Evolutionary conservation across 1,140 invertebrate genomes (phyloP), one percentile per base, ranked within the genome.

Genomic region (Penaeus vannamei): DNA sequence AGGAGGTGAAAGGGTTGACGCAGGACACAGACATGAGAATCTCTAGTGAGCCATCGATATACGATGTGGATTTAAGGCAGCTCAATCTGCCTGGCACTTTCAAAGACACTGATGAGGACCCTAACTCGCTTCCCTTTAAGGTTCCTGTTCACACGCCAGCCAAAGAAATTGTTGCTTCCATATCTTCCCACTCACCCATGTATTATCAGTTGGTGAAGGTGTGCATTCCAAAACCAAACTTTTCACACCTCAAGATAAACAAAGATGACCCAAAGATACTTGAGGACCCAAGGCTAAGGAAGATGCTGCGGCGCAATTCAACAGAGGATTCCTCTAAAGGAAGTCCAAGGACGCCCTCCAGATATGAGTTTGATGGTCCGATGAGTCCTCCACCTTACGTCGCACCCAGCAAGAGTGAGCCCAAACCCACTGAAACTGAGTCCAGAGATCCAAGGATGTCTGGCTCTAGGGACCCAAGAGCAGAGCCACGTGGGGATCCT

Each of bases 141-240:
- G 90, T 95, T 66, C 95, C 95, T 23, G 95, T 96, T 87, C 97
- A 97, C 91, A 94, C 96, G 26, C 96, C 97, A 3, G 96, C 97
- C 59, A 96, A 95, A 1, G 97, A 97, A 93, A 97, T 98, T 85
- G 96, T 97, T 92, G 97, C 96, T 12, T 96, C 96, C 20, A 94
- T 96, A 59, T 95, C 95, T 53, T 96, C 95, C 80, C 96, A 97
- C 93, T 95, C 95, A 0, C 96, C 95, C 1, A 95, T 97, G 59
- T 91, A 93, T 1, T 97, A 96, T 93, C 95, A 95, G 92, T 94
- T 96, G 42, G 92, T 94, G 61, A 92, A 95, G 8, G 95, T 97
- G 32, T 95, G 95, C 86, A 95, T 96, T 91, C 96, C 96, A 0
- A 93, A 95, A 72, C 95, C 96, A 0, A 95, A 96, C 92, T 97